Percentiles rank a stretch among this genome's conserved stretches.
Evolutionary conservation across 2,797 vertebrate genomes (phyloP).

Genomic region (Tragelaphus oryx): DNA sequence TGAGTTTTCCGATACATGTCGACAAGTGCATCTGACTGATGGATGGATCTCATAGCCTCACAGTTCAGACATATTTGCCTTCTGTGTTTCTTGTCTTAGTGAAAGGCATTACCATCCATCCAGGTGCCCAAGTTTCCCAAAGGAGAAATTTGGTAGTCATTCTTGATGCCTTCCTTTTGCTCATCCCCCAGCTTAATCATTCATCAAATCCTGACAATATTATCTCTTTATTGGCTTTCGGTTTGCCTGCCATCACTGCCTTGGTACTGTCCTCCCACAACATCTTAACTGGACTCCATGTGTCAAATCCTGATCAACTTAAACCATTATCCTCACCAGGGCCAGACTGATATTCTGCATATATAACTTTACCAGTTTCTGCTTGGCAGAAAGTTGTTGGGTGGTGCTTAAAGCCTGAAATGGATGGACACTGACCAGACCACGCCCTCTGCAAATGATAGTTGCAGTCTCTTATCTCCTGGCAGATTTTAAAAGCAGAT

Average conservation of each 20-base stretch:
- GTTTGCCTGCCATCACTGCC: neutral
- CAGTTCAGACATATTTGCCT: neutral
- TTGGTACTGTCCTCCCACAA: neutral
- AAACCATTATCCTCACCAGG: neutral
- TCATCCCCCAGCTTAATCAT: neutral
- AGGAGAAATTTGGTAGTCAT: neutral
- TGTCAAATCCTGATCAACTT: neutral
- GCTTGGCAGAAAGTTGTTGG: slow-evolving; percentile 25
- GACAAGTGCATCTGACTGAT: neutral
- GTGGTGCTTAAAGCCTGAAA: neutral
- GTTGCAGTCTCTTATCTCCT: neutral
- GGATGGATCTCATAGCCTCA: neutral
- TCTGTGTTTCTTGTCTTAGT: neutral
- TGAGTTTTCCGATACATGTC: neutral
- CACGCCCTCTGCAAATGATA: neutral
- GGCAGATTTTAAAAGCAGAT: slow-evolving; percentile 65
- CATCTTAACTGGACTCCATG: neutral
- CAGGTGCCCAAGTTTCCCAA: neutral
- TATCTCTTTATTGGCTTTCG: neutral
- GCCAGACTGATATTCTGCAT: neutral
- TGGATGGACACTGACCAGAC: neutral
- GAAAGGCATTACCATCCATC: neutral
- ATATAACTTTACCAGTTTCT: neutral
- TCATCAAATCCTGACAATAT: neutral
- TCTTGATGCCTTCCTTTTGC: neutral